Evolutionary conservation across 2,113 vertebrate species (phyloP).

Genomic region (Zapus hudsonius): DNA sequence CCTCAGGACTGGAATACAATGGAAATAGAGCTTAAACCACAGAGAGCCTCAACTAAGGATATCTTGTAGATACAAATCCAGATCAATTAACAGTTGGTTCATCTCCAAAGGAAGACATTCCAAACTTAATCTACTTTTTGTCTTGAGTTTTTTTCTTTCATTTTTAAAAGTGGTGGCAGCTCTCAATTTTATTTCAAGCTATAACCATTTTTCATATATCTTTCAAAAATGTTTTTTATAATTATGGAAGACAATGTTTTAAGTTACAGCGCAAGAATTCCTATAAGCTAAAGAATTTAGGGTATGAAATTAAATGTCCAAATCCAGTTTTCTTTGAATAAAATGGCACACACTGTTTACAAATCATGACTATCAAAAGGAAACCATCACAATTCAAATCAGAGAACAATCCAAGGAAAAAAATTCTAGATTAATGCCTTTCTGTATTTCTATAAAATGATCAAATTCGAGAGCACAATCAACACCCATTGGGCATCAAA

Average conservation of each 20-base stretch:
- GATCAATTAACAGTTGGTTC: background rate
- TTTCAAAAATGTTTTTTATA: conserved; percentile 7
- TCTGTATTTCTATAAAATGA: background rate
- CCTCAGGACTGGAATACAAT: background rate
- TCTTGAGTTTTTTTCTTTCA: conserved; percentile 9
- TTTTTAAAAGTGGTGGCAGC: background rate
- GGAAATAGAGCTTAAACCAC: background rate
- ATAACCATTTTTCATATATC: background rate
- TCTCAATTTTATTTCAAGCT: background rate
- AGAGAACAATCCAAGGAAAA: background rate
- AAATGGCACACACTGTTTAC: background rate
- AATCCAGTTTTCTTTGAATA: background rate
- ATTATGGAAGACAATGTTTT: background rate
- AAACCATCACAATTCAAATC: background rate
- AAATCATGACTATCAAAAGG: background rate
- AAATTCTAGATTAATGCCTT: background rate
- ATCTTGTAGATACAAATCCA: background rate
- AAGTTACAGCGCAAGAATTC: background rate
- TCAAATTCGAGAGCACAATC: background rate
- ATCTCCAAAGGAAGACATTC: background rate
- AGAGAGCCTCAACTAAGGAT: background rate
- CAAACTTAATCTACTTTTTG: background rate
- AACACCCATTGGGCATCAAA: background rate
- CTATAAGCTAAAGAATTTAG: background rate
- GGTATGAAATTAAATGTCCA: background rate